A percentile compares a stretch with the other conserved stretches of the same genome.
Conservation (phyloP, 2,888 invertebrate genomes). For the Pandemis heparana region DNA sequence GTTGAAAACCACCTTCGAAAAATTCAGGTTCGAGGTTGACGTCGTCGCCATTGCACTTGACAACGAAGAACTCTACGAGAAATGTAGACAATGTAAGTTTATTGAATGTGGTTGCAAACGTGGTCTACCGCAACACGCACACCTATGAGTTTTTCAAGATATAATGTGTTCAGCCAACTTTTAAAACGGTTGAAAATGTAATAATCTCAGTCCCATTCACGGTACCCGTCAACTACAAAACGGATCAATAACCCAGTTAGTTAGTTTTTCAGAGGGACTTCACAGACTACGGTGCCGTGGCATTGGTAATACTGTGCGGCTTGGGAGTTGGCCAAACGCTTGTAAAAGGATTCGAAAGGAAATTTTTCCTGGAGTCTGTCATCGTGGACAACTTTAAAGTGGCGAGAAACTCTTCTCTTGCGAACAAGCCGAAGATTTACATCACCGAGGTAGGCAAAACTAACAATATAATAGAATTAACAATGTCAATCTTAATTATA, state of each 20-base stretch:
- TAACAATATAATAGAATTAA: no score
- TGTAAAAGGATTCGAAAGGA: neutral
- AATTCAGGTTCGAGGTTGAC: conserved; percentile 4
- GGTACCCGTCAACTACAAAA: no score
- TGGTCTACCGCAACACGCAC: no score
- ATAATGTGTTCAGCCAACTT: no score
- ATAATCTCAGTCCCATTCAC: no score
- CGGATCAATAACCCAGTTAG: no score
- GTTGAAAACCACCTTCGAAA: neutral
- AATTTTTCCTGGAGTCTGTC: neutral
- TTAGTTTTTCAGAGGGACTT: neutral
- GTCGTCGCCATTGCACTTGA: neutral
- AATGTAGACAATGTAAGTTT: conserved; percentile 7
- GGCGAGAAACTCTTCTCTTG: neutral
- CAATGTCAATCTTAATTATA: no score
- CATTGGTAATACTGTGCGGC: neutral
- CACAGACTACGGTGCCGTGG: neutral
- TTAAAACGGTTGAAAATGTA: no score
- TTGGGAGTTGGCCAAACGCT: no score
- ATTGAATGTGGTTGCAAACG: neutral
- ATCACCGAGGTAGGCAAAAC: neutral
- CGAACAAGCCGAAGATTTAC: neutral
- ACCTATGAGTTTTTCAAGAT: no score
- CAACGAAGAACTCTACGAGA: neutral
- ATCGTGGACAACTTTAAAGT: neutral